Evolutionary conservation across 2,113 vertebrate genomes (phyloP).

Genomic region (Tauraco erythrolophus): DNA sequence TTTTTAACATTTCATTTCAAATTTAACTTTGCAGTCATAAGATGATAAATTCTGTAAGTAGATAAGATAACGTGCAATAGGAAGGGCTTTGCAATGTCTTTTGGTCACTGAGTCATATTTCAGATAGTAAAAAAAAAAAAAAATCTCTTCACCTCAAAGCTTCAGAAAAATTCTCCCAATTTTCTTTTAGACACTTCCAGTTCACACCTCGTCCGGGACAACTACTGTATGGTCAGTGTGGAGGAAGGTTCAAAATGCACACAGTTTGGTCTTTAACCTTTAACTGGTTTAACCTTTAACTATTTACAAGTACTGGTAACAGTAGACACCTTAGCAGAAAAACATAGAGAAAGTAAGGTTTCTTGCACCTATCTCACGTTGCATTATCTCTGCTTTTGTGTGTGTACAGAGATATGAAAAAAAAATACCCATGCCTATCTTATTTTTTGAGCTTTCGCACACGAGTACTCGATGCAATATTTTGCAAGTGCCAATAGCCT

Average conservation of each 20-base stretch:
- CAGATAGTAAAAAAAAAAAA: neutral
- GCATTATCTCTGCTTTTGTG: neutral
- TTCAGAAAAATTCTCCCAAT: neutral
- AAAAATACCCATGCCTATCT: neutral
- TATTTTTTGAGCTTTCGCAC: slow-evolving; percentile 18
- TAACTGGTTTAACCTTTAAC: neutral
- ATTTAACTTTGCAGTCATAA: neutral
- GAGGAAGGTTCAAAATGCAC: neutral
- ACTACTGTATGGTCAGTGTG: neutral
- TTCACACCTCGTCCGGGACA: neutral
- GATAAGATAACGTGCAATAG: accelerated
- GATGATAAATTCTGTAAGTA: neutral
- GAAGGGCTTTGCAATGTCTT: neutral
- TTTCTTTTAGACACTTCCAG: neutral
- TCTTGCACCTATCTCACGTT: neutral
- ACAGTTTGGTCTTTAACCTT: neutral
- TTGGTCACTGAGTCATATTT: neutral
- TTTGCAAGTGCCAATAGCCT: slow-evolving; percentile 36
- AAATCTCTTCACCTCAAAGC: no score
- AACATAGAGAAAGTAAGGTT: accelerated
- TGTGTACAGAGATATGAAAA: neutral
- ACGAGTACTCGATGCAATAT: slow-evolving; percentile 26
- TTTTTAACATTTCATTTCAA: neutral
- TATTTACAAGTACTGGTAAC: neutral
- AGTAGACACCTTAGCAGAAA: neutral